A percentile compares a stretch with the other conserved stretches of the same genome.
Evolutionary conservation across 2,888 invertebrate genomes (phyloP).

Genomic region (Lycia hirtaria): DNA sequence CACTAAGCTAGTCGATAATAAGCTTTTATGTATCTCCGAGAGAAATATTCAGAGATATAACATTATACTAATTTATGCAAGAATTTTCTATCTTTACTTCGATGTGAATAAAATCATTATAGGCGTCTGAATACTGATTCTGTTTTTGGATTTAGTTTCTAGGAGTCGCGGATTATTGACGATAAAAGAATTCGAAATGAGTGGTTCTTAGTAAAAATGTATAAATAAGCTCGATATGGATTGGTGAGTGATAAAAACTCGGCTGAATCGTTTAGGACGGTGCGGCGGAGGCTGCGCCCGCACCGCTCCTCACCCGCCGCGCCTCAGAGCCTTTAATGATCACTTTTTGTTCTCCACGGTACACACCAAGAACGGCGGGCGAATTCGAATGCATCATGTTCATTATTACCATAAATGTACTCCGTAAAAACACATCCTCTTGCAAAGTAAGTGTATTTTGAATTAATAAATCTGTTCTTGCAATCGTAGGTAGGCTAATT

Average conservation of each 20-base stretch:
- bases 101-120: constrained; percentile 42
- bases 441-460: background rate
- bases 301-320: constrained; percentile 67
- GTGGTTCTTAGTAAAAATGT: constrained; percentile 68
- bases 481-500: background rate
- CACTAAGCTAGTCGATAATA: constrained; percentile 38
- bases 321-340: constrained; percentile 82
- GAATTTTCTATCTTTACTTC: constrained; percentile 42
- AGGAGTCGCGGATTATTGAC: constrained; percentile 37
- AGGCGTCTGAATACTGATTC: constrained; percentile 37
- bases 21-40: constrained; percentile 36
- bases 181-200: constrained; percentile 54
- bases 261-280: constrained; percentile 73
- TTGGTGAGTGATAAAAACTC: constrained; percentile 79
- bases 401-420: constrained; percentile 24
- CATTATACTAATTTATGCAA: constrained; percentile 45
- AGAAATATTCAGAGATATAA: constrained; percentile 39
- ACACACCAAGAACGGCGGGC: constrained; percentile 51
- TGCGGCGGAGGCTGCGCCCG: constrained; percentile 65
- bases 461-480: background rate
- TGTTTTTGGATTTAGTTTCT: constrained; percentile 36
- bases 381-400: constrained; percentile 35
- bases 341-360: constrained; percentile 74
- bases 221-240: constrained; percentile 76
- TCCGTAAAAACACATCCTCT: constrained; percentile 14